Percentiles rank a stretch among this genome's conserved stretches.
These are phyloP conservation scores for Gymnodraco acuticeps DNA, from an alignment of 2,797 vertebrate genomes.

Conservation along the genomic window DNA sequence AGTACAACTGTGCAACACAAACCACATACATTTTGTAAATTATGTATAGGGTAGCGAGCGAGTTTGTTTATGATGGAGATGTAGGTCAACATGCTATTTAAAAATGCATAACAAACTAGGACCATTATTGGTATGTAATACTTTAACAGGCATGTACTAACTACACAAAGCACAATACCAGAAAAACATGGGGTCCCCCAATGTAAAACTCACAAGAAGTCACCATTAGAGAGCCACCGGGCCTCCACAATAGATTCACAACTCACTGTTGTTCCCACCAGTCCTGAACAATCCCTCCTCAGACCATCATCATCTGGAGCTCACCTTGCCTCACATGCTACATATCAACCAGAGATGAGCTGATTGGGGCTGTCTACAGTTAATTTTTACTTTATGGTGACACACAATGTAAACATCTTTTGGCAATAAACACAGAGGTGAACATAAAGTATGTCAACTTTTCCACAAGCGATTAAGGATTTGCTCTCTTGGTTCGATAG, in stretches of 20 bases:
- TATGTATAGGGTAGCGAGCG: not conserved
- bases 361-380: not conserved
- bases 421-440: not conserved
- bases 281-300: not conserved
- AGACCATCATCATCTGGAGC: not conserved
- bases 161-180: not conserved
- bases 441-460: not conserved
- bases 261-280: not conserved
- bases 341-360: slow-evolving; percentile 1
- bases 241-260: not conserved
- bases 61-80: not conserved
- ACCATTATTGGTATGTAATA: not conserved
- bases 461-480: not conserved
- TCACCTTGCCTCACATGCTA: not conserved
- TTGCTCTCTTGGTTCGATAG: no score
- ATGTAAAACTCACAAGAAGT: not conserved
- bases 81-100: not conserved
- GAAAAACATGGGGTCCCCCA: not conserved
- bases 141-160: not conserved
- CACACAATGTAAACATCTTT: not conserved
- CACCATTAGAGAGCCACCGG: not conserved
- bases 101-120: not conserved
- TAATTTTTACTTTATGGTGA: not conserved
- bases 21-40: not conserved
- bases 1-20: not conserved